Conservation (phyloP, 2,888 invertebrate species). For the Serrognathus titanus region DNA sequence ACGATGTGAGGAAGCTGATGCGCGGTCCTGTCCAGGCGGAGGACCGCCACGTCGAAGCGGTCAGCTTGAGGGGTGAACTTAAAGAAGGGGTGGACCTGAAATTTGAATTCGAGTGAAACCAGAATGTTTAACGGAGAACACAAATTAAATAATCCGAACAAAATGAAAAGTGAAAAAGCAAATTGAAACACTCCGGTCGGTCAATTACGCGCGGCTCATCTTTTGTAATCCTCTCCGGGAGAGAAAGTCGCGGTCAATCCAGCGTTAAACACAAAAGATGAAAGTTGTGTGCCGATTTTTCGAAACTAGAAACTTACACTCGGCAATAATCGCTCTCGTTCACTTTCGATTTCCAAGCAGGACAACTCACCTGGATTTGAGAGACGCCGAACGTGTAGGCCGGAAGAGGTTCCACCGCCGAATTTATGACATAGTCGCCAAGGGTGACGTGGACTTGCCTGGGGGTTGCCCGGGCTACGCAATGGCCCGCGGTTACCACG, state of each 20-base stretch:
- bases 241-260: slow-evolving; percentile 11
- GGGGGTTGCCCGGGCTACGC: slow-evolving; percentile 87
- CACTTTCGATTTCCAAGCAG: slow-evolving; percentile 8
- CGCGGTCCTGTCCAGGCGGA: slow-evolving; percentile 83
- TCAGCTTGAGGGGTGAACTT: slow-evolving; percentile 92
- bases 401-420: slow-evolving; percentile 85
- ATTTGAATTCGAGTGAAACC: slow-evolving; percentile 15
- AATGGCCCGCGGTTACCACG: slow-evolving; percentile 92
- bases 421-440: slow-evolving; percentile 92
- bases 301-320: neutral
- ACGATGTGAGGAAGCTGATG: slow-evolving; percentile 88
- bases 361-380: slow-evolving; percentile 67
- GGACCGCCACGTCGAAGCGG: slow-evolving; percentile 86
- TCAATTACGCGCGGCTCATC: neutral
- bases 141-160: no score
- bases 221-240: slow-evolving; percentile 12
- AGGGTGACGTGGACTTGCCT: slow-evolving; percentile 88
- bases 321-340: neutral
- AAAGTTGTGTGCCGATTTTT: neutral
- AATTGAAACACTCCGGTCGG: no score
- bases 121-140: no score
- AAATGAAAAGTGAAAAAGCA: no score
- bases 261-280: slow-evolving; percentile 9
- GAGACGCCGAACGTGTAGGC: slow-evolving; percentile 92
- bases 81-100: slow-evolving; percentile 84